phyloP scores from a whole-genome alignment of 2,113 vertebrate genomes.

The Crotophaga sulcirostris region DNA sequence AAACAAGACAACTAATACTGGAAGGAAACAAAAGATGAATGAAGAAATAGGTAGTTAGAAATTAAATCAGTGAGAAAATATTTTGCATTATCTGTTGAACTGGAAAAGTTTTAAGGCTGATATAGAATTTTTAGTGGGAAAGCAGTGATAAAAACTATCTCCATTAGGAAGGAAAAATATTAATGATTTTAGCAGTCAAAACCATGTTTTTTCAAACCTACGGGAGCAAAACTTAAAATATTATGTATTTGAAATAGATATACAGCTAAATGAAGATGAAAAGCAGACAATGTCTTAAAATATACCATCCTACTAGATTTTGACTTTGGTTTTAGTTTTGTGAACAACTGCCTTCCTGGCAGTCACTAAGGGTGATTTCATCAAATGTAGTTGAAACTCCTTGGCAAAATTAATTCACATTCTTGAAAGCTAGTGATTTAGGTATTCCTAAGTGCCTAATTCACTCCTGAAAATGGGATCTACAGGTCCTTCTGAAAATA shows the following conservation, averaged over 20 bases:
- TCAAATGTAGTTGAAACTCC: background rate
- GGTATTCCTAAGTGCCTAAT: background rate
- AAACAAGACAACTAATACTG: slow-evolving; percentile 80
- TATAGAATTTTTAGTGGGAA: background rate
- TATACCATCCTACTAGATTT: background rate
- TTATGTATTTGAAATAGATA: background rate
- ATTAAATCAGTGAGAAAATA: background rate
- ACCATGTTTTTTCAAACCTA: background rate
- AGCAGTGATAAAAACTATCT: background rate
- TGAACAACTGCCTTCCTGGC: background rate
- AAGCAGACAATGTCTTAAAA: background rate
- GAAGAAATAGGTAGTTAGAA: background rate
- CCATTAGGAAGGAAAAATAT: background rate
- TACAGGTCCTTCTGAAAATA: background rate
- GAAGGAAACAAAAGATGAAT: background rate
- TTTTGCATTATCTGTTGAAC: background rate
- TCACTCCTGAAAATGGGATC: background rate
- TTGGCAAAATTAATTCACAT: background rate
- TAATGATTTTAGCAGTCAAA: background rate
- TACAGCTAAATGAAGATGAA: background rate
- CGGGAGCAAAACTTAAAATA: background rate
- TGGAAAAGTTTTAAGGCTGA: background rate
- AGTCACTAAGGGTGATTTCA: background rate
- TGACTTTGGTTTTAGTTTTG: background rate
- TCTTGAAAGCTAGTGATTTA: background rate